A percentile compares a stretch with the other conserved stretches of the same genome.
These are phyloP conservation scores for Diarsia rubi DNA, from an alignment of 2,888 invertebrate genomes.

Conservation along the genomic window DNA sequence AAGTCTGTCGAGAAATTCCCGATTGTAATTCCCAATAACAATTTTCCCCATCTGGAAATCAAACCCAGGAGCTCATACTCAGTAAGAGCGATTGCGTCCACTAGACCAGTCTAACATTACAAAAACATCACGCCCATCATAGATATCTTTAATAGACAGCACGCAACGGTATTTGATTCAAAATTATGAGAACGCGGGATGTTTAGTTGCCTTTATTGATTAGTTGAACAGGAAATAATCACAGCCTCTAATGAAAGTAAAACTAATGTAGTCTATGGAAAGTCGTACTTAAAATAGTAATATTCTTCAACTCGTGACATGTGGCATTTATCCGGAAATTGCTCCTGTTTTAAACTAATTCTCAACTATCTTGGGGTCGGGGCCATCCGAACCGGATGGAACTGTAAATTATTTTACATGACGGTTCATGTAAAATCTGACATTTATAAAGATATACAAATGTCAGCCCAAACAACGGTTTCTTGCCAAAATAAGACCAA, in stretches of 20 bases:
- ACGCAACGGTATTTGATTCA: not conserved
- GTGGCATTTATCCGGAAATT: not conserved
- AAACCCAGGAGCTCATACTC: too few relatives aligned
- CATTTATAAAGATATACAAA: not conserved
- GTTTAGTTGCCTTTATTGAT: not conserved
- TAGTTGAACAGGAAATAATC: constrained; percentile 10
- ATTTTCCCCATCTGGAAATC: too few relatives aligned
- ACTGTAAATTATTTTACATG: not conserved
- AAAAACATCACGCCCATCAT: too few relatives aligned
- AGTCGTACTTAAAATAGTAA: constrained; percentile 5
- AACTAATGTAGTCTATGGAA: not conserved
- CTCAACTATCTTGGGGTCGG: not conserved
- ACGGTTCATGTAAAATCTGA: too few relatives aligned
- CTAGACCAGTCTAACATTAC: too few relatives aligned
- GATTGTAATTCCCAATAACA: too few relatives aligned
- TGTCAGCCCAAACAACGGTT: not conserved
- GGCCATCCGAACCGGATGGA: not conserved
- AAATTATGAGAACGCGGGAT: not conserved
- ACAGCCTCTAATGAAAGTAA: not conserved
- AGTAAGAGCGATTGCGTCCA: too few relatives aligned
- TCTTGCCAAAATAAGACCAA: not conserved
- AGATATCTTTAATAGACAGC: not conserved
- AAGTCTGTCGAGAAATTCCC: too few relatives aligned
- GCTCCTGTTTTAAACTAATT: too few relatives aligned
- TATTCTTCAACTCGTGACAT: not conserved